Evolutionary conservation across 2,113 vertebrate genomes (phyloP).

Genomic region (Pseudopodoces humilis): DNA sequence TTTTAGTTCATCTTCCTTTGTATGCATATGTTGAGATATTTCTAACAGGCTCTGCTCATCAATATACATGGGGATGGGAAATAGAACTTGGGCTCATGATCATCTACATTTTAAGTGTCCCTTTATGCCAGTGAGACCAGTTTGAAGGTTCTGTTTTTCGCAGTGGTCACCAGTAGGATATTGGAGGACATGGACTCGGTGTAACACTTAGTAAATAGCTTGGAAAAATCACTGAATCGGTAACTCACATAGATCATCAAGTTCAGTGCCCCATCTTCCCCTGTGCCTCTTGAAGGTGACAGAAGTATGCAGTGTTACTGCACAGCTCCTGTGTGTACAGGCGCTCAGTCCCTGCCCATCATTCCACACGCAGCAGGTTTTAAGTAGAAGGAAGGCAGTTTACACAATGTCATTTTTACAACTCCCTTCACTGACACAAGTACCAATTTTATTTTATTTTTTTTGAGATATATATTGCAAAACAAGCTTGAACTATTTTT

Average conservation of each 20-base stretch:
- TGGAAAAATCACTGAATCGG: neutral
- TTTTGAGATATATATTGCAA: slow-evolving; percentile 29
- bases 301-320: neutral
- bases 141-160: neutral
- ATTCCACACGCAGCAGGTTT: neutral
- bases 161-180: neutral
- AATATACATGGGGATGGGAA: rapidly evolving
- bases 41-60: neutral
- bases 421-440: neutral
- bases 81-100: neutral
- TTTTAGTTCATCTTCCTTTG: neutral
- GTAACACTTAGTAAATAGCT: neutral
- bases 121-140: neutral
- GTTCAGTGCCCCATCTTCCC: neutral
- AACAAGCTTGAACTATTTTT: slow-evolving; percentile 35
- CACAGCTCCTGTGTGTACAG: neutral
- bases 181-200: too few relatives aligned
- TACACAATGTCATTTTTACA: slow-evolving; percentile 13
- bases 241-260: neutral
- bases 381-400: slow-evolving; percentile 8
- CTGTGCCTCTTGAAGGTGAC: neutral
- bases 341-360: neutral
- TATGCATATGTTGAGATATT: neutral
- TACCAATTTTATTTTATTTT: neutral
- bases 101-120: neutral